A percentile compares a stretch with the other conserved stretches of the same genome.
Conservation (phyloP, 2,888 invertebrate genomes). For the Agrypnus murinus region DNA sequence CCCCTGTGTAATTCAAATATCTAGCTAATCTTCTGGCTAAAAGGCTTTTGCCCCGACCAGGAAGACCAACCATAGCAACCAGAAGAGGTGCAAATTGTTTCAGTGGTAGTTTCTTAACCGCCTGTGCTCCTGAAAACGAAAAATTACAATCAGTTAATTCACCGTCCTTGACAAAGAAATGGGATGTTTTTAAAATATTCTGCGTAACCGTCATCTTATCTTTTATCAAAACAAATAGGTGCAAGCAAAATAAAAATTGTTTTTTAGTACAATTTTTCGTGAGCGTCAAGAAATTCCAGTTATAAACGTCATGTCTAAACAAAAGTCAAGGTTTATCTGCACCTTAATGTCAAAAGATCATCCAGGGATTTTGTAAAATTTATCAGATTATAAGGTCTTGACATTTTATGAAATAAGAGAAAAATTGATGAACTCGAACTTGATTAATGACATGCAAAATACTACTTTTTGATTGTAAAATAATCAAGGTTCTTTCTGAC, state of each 20-base stretch:
- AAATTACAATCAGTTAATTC: neutral
- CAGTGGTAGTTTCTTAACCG: conserved; percentile 59
- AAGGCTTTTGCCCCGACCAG: conserved; percentile 94
- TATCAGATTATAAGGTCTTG: conserved; percentile 2
- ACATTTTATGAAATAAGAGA: conserved; percentile 7
- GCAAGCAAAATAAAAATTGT: too few relatives aligned
- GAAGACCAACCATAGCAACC: conserved; percentile 92
- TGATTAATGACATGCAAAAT: conserved; percentile 1
- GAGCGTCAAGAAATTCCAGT: too few relatives aligned
- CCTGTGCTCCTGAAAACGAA: conserved; percentile 8
- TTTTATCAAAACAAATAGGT: too few relatives aligned
- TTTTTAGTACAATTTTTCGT: too few relatives aligned
- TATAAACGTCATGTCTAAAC: conserved; percentile 3
- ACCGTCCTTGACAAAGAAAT: neutral
- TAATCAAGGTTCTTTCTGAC: neutral
- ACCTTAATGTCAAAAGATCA: neutral
- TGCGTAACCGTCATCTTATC: too few relatives aligned
- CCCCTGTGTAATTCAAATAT: conserved; percentile 94
- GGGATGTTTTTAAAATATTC: too few relatives aligned
- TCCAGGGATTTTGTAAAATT: neutral
- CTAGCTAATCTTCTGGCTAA: conserved; percentile 90
- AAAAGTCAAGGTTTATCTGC: conserved; percentile 21
- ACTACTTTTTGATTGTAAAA: too few relatives aligned
- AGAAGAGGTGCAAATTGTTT: conserved; percentile 81
- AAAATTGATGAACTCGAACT: conserved; percentile 9